Evolutionary conservation across 2,888 invertebrate species (phyloP).

Genomic region (Macrophya alboannulata): DNA sequence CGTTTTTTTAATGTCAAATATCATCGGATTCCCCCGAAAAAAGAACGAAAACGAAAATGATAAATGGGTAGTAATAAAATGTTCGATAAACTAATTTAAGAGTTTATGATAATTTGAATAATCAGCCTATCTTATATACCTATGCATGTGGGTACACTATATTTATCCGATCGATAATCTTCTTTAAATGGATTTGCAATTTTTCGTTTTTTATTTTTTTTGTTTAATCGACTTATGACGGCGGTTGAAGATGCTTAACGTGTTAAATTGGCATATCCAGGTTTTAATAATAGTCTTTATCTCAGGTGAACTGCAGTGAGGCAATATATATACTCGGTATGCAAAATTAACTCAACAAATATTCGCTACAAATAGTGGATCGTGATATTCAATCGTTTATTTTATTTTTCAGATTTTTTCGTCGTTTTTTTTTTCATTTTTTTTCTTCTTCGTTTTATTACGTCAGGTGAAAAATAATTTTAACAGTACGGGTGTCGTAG

Average conservation of each 20-base stretch:
- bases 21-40: neutral
- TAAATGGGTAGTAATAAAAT: too few species aligned
- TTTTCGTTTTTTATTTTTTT: neutral
- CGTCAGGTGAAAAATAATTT: neutral
- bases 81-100: neutral
- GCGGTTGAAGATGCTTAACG: neutral
- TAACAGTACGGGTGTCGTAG: slow-evolving; percentile 8
- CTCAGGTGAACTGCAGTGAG: neutral
- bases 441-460: neutral
- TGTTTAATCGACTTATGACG: neutral
- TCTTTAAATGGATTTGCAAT: slow-evolving; percentile 7
- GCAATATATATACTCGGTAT: neutral
- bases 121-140: neutral
- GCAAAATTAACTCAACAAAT: neutral
- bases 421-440: neutral
- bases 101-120: neutral
- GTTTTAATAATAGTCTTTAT: neutral
- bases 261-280: neutral
- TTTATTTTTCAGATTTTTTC: neutral
- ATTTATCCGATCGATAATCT: neutral
- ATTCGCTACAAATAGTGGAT: neutral
- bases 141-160: too few species aligned
- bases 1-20: neutral
- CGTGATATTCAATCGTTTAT: neutral
- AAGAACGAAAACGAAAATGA: neutral